Conservation (phyloP, 30 jellyfish, hydroid and myxozoan species). For the Cassiopea andromeda region DNA sequence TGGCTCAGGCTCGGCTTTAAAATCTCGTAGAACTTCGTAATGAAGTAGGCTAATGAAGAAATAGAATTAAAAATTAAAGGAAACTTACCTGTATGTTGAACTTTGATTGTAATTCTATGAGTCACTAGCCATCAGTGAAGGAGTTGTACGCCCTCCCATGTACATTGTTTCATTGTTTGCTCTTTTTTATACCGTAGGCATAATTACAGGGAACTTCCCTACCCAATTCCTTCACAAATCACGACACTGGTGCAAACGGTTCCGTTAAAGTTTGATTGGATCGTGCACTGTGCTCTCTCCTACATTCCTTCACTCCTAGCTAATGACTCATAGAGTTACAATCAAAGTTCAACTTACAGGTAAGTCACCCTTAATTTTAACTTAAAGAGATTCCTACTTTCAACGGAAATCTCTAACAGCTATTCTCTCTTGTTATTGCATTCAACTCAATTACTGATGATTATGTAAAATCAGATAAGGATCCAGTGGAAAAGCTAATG, state of each 20-base stretch:
- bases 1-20: too few relatives aligned
- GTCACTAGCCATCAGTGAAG: too few relatives aligned
- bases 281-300: slow-evolving; percentile 25
- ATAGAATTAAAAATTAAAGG: too few relatives aligned
- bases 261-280: slow-evolving; percentile 14
- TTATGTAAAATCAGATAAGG: too few relatives aligned
- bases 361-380: background rate
- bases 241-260: background rate
- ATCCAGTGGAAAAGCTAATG: too few relatives aligned
- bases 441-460: too few relatives aligned
- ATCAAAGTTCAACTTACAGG: slow-evolving; percentile 2
- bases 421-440: too few relatives aligned
- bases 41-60: too few relatives aligned
- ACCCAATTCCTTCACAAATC: background rate
- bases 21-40: too few relatives aligned
- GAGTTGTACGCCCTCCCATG: background rate
- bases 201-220: background rate
- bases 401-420: too few relatives aligned
- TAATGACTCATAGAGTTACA: slow-evolving; percentile 6
- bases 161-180: background rate
- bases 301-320: slow-evolving; percentile 10
- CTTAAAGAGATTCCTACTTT: background rate
- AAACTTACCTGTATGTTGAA: too few relatives aligned
- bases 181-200: background rate
- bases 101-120: too few relatives aligned